Base-by-base conservation (phyloP, 1,140 invertebrate species). In the Bradynema listronoti region DNA sequence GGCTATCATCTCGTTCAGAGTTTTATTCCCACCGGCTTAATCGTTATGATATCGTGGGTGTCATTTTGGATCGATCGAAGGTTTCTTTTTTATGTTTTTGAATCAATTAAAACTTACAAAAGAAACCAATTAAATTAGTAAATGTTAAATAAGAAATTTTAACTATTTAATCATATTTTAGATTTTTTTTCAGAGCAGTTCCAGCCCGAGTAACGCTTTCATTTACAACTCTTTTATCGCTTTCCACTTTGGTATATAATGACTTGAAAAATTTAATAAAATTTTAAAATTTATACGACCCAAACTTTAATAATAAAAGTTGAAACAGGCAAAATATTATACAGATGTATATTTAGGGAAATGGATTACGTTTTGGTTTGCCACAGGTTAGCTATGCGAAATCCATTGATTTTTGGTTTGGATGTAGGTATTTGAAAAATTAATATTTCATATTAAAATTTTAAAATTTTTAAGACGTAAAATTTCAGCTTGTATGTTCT, bases 1-100 rank as follows among this genome's bases (percentile, higher is more conserved):
- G 87, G 87, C 6, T 87, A 89, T 75, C 87, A 90, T 75, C 75
- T 91, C 6, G 88, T 90, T 58, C 88, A 90, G 76, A 88, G 87
- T 0, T 91, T 89, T 78, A 86, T 88, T 1, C 88, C 88, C 0
- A 89, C 87, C 1, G 86, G 63, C 30, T 79, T 91, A 4, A 87
- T 91, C 6, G 88, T 90, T 4, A 86, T 88, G 83, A 78, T 90
- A 0, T 88, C 87, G 0, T 90, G 88, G 88, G 88, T 60, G n/a
- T 79, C 74, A 3, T 79, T 79, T 57, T 79, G 74, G 74, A 77
- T 77, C 50, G 73, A 77, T 57, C 47, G 72, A 46, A 49, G 56
- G 56, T 57, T n/a, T n/a, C n/a, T n/a, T n/a, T n/a, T n/a, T n/a
- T n/a, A n/a, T n/a, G n/a, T n/a, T n/a, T n/a, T n/a, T n/a, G n/a